Evolutionary conservation across 92 coral and sea anemone genomes (phyloP).

Genomic region (Diadumene lineata): DNA sequence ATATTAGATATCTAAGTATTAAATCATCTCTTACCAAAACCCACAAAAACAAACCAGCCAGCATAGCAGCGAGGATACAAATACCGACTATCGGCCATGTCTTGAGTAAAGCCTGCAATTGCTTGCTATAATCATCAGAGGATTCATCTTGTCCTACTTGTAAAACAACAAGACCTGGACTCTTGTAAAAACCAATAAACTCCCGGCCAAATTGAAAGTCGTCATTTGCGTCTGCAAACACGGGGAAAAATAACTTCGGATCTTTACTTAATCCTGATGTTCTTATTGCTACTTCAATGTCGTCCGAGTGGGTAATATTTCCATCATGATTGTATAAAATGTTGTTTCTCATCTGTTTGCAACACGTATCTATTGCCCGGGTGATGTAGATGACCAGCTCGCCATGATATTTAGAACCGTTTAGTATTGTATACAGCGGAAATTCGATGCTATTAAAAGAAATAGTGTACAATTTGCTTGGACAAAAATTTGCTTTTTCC

Average conservation of each 20-base stretch:
- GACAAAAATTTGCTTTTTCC: neutral
- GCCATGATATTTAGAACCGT: neutral
- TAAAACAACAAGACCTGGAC: constrained; percentile 2
- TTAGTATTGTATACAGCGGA: neutral
- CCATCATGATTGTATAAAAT: neutral
- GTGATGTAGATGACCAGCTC: neutral
- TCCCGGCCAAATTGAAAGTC: neutral
- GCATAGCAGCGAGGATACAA: neutral
- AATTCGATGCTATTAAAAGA: neutral
- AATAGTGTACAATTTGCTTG: neutral
- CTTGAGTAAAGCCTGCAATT: neutral
- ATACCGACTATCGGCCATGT: neutral
- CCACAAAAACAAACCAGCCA: neutral
- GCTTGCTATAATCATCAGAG: neutral
- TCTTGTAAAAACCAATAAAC: neutral
- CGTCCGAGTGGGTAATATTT: neutral
- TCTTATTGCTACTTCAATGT: neutral
- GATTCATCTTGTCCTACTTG: neutral
- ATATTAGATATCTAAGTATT: neutral
- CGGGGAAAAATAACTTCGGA: constrained; percentile 6
- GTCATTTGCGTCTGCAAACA: constrained; percentile 4
- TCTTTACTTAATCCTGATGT: neutral
- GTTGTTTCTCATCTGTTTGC: neutral
- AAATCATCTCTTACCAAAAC: constrained; percentile 15
- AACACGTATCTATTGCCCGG: neutral